A percentile compares a stretch with the other conserved stretches of the same genome.
These are phyloP conservation scores for Rhabdomys pumilio DNA, from an alignment of 2,797 vertebrate species.

Conservation along the genomic window DNA sequence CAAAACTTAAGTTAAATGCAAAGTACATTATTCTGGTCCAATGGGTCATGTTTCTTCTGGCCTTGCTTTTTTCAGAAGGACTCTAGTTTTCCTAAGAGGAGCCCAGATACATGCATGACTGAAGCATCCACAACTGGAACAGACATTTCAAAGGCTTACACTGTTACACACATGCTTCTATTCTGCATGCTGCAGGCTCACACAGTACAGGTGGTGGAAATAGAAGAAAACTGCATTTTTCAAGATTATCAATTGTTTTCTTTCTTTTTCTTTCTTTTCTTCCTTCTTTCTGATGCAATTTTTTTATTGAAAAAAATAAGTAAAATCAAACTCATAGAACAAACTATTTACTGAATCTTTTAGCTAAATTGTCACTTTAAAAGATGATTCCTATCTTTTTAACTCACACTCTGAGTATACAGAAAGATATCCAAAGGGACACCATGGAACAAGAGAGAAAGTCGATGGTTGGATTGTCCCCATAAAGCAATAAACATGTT, in stretches of 20 bases:
- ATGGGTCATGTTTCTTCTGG: conserved; percentile 54
- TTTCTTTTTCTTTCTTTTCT: background rate
- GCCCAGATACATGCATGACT: conserved; percentile 69
- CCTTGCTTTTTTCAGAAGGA: conserved; percentile 62
- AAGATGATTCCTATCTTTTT: conserved; percentile 62
- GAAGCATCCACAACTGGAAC: conserved; percentile 74
- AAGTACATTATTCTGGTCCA: conserved; percentile 9
- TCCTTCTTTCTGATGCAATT: conserved; percentile 16
- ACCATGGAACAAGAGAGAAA: background rate
- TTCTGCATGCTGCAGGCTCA: conserved; percentile 11
- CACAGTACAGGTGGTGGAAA: background rate
- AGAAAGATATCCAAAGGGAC: conserved; percentile 4
- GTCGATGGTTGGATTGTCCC: background rate
- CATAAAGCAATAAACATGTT: background rate
- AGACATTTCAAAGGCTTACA: conserved; percentile 66
- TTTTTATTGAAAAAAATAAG: conserved; percentile 1
- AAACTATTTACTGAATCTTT: conserved; percentile 54
- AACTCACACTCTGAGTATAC: conserved; percentile 19
- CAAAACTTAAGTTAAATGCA: conserved; percentile 17
- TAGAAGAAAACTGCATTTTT: background rate
- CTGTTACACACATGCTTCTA: conserved; percentile 18
- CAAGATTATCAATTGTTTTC: conserved; percentile 15
- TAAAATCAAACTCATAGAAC: background rate
- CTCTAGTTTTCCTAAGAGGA: conserved; percentile 64
- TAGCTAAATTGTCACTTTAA: conserved; percentile 32